Base-by-base conservation (phyloP, 1,140 invertebrate species). In the Calycopis cecrops region DNA sequence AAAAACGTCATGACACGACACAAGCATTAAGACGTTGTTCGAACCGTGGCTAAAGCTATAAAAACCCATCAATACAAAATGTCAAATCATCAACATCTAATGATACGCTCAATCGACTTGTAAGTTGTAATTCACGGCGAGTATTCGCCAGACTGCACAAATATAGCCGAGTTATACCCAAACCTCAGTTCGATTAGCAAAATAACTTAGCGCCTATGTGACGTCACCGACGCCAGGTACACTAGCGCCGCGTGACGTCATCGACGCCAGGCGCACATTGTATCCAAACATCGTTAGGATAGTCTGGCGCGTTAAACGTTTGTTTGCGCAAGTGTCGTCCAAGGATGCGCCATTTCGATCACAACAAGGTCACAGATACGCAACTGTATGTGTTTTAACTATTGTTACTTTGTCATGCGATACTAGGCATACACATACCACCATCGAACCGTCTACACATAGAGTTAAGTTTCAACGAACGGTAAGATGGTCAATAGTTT, bases 311-410 rank as follows among this genome's bases (percentile, higher is more conserved):
- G 14, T 44, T 9, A 14, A 7, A 4, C 4, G 10, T 6, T 35
- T 62, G 37, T 62, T 62, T 62, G 60, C 40, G 50, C 60, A 62
- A 62, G 60, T 62, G 60, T 51, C 37, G 54, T 12, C 52, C 49
- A 60, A 60, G 60, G 60, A 57, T 61, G 35, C 42, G 59, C 42
- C 35, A 34, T 52, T 54, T 38, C 14, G 21, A 34, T 35, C 52
- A 28, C 47, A 62, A 48, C 59, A 61, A 53, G 42, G 50, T 53
- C 35, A 54, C 9, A 21, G 14, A 44, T 34, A 44, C 37, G 44
- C 10, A 28, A 11, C 21, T 40, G 37, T 52, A 42, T 52, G 37
- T 33, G 42, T 40, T 42, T 33, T 33, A 38, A 14, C n/a, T 33
- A 12, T 18, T 52, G 51, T 52, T 44, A 33, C 51, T 42, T 35